Evolutionary conservation across 37 sponge, comb jelly and placozoan genomes (phyloP).

Genomic region (Cliona cf. orientalis): DNA sequence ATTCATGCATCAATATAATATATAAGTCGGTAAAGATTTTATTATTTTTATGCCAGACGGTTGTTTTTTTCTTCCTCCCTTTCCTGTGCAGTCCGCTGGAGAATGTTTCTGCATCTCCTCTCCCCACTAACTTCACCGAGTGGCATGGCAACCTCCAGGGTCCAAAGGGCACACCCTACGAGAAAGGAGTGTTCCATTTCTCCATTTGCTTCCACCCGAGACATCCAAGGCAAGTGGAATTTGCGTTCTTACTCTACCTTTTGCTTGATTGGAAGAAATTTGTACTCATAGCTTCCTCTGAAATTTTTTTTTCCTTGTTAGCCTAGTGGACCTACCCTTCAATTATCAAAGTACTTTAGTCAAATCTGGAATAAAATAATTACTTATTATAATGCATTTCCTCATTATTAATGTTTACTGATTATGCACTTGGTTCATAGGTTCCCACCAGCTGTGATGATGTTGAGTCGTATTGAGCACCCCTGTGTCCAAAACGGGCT

Average conservation of each 20-base stretch:
- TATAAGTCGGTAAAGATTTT: too few relatives aligned
- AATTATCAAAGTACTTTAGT: too few relatives aligned
- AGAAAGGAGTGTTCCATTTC: conserved; percentile 70
- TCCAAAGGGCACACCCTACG: conserved; percentile 58
- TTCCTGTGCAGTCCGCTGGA: conserved; percentile 31
- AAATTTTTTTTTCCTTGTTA: too few relatives aligned
- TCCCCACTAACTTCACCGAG: conserved; percentile 53
- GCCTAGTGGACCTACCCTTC: too few relatives aligned
- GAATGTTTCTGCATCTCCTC: conserved; percentile 53
- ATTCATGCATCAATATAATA: too few relatives aligned
- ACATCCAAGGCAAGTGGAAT: conserved; percentile 37
- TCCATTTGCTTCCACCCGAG: conserved; percentile 27
- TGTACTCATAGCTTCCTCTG: background rate
- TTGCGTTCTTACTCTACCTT: background rate
- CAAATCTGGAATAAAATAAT: background rate
- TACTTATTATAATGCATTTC: background rate
- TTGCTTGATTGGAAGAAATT: background rate
- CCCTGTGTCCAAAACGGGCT: conserved; percentile 50
- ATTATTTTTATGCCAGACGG: background rate
- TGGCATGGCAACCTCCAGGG: conserved; percentile 72
- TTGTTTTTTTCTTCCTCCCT: background rate
- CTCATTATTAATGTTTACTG: background rate
- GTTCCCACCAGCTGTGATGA: conserved; percentile 35
- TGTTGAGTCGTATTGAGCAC: conserved; percentile 65
- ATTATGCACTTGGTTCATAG: background rate